Evolutionary conservation across 2,888 invertebrate genomes (phyloP), one percentile per base, ranked within the genome.

Genomic region (Arctia plantaginis): DNA sequence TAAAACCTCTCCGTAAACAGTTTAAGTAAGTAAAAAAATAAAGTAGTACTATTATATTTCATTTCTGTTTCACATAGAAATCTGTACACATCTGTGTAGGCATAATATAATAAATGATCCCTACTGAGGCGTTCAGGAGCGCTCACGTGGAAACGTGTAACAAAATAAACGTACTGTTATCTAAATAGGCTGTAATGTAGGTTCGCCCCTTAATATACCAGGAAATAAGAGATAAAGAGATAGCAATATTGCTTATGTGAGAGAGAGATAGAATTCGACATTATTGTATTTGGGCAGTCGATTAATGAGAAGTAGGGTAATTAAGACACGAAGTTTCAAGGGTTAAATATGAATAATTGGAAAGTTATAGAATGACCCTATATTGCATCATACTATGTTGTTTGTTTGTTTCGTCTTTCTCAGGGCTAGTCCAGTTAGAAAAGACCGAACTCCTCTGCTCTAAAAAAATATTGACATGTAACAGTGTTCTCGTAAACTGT

Each of bases 141-240:
- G 51, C 71, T 77, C 78, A 80, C 82, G 74, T 82, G 78, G 72
- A 82, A 83, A 82, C 76, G 76, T 72, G 64, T 71, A 77, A 77
- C 74, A 72, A 79, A 80, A 84, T 84, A 85, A 85, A 84, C 84
- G 83, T 74, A 78, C 70, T 79, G 85, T 85, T 90, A 90, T 88
- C 89, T 89, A 86, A 90, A 88, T 88, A 87, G 88, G 82, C 78
- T 73, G 74, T 81, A 84, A 86, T 83, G 85, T 80, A 69, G 69
- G 71, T 72, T 69, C 51, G 51, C 74, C 73, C 75, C 71, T 75
- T 81, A 77, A 77, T 79, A 77, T 74, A 73, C 44, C 72, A 75
- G 71, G 80, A 78, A 79, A 78, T 76, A 74, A 71, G 71, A 79
- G 79, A 82, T 73, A 68, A 51, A 51, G 13, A 0, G 76, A 80